These are phyloP conservation scores for Spicauda simplicius DNA, from an alignment of 2,888 invertebrate genomes.

Conservation along the genomic window DNA sequence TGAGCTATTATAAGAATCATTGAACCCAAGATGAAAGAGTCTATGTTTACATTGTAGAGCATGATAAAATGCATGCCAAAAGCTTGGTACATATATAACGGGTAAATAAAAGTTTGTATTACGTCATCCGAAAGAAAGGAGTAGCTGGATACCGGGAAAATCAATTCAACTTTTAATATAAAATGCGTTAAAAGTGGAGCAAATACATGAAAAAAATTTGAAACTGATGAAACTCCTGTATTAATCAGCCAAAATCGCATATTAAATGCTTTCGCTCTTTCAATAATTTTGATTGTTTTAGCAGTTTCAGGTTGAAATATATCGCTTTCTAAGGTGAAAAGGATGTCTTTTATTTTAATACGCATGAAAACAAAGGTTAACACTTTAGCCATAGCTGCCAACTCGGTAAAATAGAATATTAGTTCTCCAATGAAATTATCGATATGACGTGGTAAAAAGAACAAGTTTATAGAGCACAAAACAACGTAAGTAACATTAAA, in stretches of 20 bases:
- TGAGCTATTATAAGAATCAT: slow-evolving; percentile 45
- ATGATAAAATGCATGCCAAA: slow-evolving; percentile 58
- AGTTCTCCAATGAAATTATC: slow-evolving; percentile 59
- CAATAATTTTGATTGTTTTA: slow-evolving; percentile 49
- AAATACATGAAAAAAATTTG: slow-evolving; percentile 49
- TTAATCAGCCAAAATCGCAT: slow-evolving; percentile 56
- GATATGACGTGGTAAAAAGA: slow-evolving; percentile 54
- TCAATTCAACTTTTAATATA: slow-evolving; percentile 41
- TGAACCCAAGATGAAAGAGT: slow-evolving; percentile 62
- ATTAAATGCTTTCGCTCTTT: slow-evolving; percentile 55
- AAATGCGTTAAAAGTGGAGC: slow-evolving; percentile 54
- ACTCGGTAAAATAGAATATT: slow-evolving; percentile 61
- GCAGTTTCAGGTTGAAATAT: slow-evolving; percentile 54
- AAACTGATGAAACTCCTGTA: slow-evolving; percentile 49
- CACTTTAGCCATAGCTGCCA: slow-evolving; percentile 55
- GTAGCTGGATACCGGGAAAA: slow-evolving; percentile 57
- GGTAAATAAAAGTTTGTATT: slow-evolving; percentile 52
- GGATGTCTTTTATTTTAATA: slow-evolving; percentile 50
- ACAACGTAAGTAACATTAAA: slow-evolving; percentile 51
- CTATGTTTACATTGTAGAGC: slow-evolving; percentile 59
- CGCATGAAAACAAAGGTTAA: slow-evolving; percentile 54
- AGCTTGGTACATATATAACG: slow-evolving; percentile 61
- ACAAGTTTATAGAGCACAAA: slow-evolving; percentile 56
- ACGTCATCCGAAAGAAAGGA: slow-evolving; percentile 56
- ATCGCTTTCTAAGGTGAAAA: slow-evolving; percentile 56